A percentile compares a stretch with the other conserved stretches of the same genome.
These are phyloP conservation scores for Gambusia holbrooki DNA, from an alignment of 2,113 vertebrate species.

Conservation along the genomic window DNA sequence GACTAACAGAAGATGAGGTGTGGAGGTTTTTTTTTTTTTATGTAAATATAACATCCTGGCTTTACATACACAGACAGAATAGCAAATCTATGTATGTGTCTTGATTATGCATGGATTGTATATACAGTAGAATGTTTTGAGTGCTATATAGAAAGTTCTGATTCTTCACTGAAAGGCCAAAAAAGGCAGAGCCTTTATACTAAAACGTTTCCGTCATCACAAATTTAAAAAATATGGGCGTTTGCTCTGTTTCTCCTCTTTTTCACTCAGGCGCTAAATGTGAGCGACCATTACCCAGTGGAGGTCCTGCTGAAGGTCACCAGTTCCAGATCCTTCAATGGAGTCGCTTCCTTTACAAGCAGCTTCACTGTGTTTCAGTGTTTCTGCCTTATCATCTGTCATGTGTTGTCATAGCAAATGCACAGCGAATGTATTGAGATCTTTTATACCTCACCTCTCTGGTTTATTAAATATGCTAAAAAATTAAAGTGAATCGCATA, in stretches of 20 bases:
- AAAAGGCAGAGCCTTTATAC: not conserved
- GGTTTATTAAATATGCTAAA: too few relatives aligned
- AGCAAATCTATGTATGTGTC: not conserved
- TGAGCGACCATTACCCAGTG: conserved; percentile 90
- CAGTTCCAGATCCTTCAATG: not conserved
- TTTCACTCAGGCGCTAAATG: conserved; percentile 77
- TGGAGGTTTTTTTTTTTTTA: not conserved
- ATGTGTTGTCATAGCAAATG: conserved; percentile 1
- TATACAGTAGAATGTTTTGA: too few relatives aligned
- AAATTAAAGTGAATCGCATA: too few relatives aligned
- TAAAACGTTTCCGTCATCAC: not conserved
- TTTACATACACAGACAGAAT: not conserved
- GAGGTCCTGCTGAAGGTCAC: conserved; percentile 78
- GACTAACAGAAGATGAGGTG: conserved; percentile 75
- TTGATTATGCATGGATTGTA: too few relatives aligned
- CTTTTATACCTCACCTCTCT: not conserved
- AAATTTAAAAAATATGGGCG: not conserved
- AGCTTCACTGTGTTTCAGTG: not conserved
- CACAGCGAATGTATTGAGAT: not conserved
- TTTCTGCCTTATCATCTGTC: conserved; percentile 7
- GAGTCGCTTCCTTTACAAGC: not conserved
- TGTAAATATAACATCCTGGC: not conserved
- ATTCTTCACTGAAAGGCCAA: too few relatives aligned
- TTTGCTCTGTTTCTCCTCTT: not conserved
- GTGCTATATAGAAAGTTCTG: too few relatives aligned